Base-by-base conservation (phyloP, 2,113 vertebrate genomes). In the Callipepla squamata region DNA sequence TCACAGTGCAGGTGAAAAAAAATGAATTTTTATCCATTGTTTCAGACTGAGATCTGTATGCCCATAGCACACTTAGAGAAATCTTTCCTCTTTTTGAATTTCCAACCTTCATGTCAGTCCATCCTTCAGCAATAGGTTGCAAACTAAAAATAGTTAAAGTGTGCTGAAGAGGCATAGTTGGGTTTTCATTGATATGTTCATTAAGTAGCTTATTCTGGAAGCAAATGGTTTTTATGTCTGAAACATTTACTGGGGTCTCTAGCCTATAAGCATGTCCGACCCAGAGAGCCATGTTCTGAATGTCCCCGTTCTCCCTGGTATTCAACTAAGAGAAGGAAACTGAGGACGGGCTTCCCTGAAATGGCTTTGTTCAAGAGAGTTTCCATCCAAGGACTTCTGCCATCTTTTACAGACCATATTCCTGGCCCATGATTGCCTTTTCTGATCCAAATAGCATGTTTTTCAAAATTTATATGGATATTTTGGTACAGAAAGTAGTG, bases 1-100 rank as follows among this genome's bases (percentile, higher is more conserved):
- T 36, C 5, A 25, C 19, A 1, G 2, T 3, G 1, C 2, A 57
- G 11, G 6, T 4, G 2, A 16, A 47, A 58, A 51, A 51, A 4
- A 12, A 5, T 5, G 14, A 40, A 45, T 48, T 65, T 59, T 76
- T 63, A 6, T 12, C 17, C 3, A 1, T 11, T 57, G 2, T 66
- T 87, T 73, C n/a, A 16, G 3, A 38, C 5, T 13, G 36, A 73
- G 3, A 1, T 59, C 19, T 3, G 3, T 20, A 32, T 3, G 3
- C 11, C 11, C 26, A 15, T 32, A 18, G 3, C 2, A 32, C 57
- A 19, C 5, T 57, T 22, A 51, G 13, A 70, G 13, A 89, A 83
- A 67, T 6, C 0, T 15, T 84, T 55, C 8, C 3, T 36, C 3
- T 36, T 51, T 34, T 9, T 5, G 13, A 7, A 3, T 62, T 83